Base-by-base conservation (phyloP, 2,113 vertebrate genomes). In the Podiceps cristatus region DNA sequence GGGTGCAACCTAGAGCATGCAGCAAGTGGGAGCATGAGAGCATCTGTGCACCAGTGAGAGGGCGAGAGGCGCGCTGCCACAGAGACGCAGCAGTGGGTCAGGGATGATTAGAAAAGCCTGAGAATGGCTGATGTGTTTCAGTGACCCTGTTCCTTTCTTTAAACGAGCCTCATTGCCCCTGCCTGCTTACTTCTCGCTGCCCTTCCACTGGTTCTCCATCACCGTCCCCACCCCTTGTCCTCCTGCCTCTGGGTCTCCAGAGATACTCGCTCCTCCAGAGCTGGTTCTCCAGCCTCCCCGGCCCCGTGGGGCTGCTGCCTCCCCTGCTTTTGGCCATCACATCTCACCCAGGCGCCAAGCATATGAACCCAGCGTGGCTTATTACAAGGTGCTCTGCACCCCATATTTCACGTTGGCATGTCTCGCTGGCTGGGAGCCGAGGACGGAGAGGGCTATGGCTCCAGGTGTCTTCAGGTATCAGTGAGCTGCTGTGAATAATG, bases 371-470 rank as follows among this genome's bases (percentile, higher is more conserved):
- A 27, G 2, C 1, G 0, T 44, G 42, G 35, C 52, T 58, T 53
- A 18, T 37, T 49, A 77, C 33, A 58, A 66, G 50, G 33, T 0
- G 0, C 31, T 82, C 56, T 76, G 71, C 33, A 45, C 5, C 17
- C 28, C 18, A 0, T 35, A 16, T 72, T 60, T 58, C 67, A 86
- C 0, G 0, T 6, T 40, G 35, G 25, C 27, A 25, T 10, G 10
- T 40, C 86, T 73, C 79, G 49, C 42, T 55, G n/a, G 29, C 16
- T 63, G 62, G n/a, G 59, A 93, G 58, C 42, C 0, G 5, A 52
- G 59, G 53, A 52, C 0, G 2, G 37, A 80, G 58, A 76, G 35
- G 28, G 19, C 49, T 60, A 17, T 1, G 5, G 59, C 18, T 49
- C 6, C 24, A 42, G 52, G 53, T 59, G 7, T 55, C 50, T 53